Evolutionary conservation across 2,888 invertebrate genomes (phyloP), one percentile per base, ranked within the genome.

Genomic region (Parnassius glacialis): DNA sequence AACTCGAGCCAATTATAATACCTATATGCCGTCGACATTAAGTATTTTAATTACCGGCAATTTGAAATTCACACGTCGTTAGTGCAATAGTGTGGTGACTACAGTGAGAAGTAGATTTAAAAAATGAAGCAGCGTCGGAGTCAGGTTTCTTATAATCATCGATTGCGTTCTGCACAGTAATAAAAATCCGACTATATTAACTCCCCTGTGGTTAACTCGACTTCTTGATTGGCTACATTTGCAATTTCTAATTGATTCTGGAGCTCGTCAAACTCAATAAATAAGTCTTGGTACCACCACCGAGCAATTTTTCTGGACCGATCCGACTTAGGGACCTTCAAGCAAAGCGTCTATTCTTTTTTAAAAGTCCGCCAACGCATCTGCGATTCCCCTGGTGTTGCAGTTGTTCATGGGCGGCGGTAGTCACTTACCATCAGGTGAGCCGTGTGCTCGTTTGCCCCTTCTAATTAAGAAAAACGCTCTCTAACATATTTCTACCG

Each of bases 191-290:
- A 44, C 11, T 44, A 2, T 0, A 48, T 48, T 13, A 9, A 48
- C 9, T 52, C 52, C 52, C 41, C 3, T 34, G 41, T 34, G 9
- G 2, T 34, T 34, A 34, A 34, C 12, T 34, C 34, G 10, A 12
- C 2, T 10, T 52, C 52, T 52, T 52, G 52, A 12, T 16, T 52
- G 25, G 10, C 41, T 1, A 34, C 12, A 34, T 52, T 52, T 12
- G 34, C 9, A 34, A 52, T 52, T 3, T 52, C 52, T 34, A 52
- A 52, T 34, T 10, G 52, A 52, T 20, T 52, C 52, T 52, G 52
- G 25, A 7, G 52, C 52, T 52, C 52, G 34, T 52, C 41, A 52
- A 52, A 52, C 25, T 52, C 52, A 20, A 52, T 25, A 52, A 52
- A 52, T 34, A 52, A 34, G 1, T 20, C 20, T 10, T 20, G 25